These are phyloP conservation scores for Cichladusa arquata DNA, from an alignment of 2,113 vertebrate species.

Conservation along the genomic window DNA sequence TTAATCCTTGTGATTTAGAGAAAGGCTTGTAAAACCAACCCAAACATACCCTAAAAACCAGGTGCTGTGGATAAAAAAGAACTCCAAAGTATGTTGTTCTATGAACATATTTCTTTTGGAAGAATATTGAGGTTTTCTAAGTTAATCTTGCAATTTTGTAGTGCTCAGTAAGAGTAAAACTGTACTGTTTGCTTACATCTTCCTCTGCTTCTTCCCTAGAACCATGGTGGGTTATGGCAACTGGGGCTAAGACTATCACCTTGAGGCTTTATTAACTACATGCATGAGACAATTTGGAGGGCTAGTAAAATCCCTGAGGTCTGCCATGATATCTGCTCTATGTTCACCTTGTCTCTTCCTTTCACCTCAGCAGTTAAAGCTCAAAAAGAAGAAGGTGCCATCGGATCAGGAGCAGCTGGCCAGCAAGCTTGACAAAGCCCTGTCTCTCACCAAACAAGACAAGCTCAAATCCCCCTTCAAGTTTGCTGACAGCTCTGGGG, in stretches of 20 bases:
- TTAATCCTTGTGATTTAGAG: neutral
- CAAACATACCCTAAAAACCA: neutral
- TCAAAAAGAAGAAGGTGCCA: constrained; percentile 83
- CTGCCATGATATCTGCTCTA: neutral
- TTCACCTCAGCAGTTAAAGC: constrained; percentile 71
- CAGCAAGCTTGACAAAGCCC: constrained; percentile 89
- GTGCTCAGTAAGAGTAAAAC: neutral
- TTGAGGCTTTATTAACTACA: neutral
- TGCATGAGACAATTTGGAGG: neutral
- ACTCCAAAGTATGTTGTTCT: neutral
- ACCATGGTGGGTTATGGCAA: neutral
- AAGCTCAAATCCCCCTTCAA: constrained; percentile 84
- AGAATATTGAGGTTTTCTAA: neutral
- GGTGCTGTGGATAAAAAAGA: neutral
- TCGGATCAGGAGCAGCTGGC: constrained; percentile 93
- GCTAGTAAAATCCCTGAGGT: neutral
- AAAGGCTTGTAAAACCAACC: constrained; percentile 11
- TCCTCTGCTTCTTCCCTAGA: neutral
- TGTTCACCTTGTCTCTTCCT: constrained; percentile 37
- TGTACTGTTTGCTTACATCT: neutral
- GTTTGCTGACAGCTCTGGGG: constrained; percentile 73
- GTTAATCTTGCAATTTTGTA: neutral
- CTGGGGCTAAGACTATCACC: neutral
- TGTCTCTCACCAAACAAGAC: constrained; percentile 90
- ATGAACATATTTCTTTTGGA: neutral